Evolutionary conservation across 2,797 vertebrate genomes (phyloP), one percentile per base, ranked within the genome.

Genomic region (Acrossocheilus wenchowensis): DNA sequence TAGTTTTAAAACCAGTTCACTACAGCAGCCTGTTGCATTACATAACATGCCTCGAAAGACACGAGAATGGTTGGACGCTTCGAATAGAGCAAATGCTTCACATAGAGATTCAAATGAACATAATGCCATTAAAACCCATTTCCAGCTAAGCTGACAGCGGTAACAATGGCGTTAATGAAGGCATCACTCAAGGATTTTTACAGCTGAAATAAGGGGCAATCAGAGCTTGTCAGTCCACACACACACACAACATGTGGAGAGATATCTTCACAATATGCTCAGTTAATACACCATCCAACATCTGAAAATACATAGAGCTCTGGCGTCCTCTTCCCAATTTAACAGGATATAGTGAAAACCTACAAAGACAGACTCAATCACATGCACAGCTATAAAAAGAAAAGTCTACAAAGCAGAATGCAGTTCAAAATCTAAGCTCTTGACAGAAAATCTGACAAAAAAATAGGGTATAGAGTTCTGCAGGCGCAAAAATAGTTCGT

Each of bases 81-180:
- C 2, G 39, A 64, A 57, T 8, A 14, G 64, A 21, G 41, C 36
- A 19, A 82, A 54, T 41, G 30, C 45, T 84, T 43, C 39, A 52
- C 26, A 72, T 30, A 57, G 78, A 26, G 62, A 88, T 83, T 66
- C 69, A 82, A 82, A 41, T 52, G 66, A 85, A 71, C 39, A 78
- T 78, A 87, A 88, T 85, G 71, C 68, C 75, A 69, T 86, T 88
- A 86, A 86, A 82, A 87, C 74, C 81, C 88, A 82, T 91, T 90
- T 90, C 87, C 84, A 54, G 57, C 68, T 66, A 87, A 86, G 87
- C 83, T 88, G 79, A 88, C 89, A 78, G 81, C 87, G 69, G 73
- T 90, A 87, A 91, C 82, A 89, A 89, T 81, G 78, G 64, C 78
- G 87, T 90, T 93, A 92, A 91, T 89, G 87, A 93, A 88, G 88